Percentiles rank a stretch among this genome's conserved stretches.
Conservation (phyloP, 1,140 invertebrate genomes). For the Drosophila sechellia region DNA sequence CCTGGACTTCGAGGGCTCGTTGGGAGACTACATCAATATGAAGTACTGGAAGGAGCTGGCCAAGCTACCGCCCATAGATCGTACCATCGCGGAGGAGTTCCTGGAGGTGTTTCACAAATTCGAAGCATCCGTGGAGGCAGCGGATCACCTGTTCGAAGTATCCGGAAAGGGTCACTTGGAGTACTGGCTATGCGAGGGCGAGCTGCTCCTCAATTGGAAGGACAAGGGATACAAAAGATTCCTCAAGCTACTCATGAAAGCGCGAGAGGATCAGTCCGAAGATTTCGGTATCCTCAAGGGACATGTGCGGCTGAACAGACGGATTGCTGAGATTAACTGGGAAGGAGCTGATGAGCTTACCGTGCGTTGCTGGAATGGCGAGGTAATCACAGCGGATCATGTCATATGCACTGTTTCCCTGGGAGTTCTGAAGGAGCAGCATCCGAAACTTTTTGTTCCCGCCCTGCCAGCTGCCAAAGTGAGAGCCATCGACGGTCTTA, state of each 20-base stretch:
- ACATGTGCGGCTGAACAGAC: slow-evolving; percentile 85
- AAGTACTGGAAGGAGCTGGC: slow-evolving; percentile 75
- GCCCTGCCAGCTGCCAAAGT: slow-evolving; percentile 87
- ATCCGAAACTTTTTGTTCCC: slow-evolving; percentile 87
- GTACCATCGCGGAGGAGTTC: slow-evolving; percentile 83
- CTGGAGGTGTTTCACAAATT: slow-evolving; percentile 85
- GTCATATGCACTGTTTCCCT: slow-evolving; percentile 89
- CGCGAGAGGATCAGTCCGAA: slow-evolving; percentile 1
- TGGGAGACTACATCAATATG: slow-evolving; percentile 85
- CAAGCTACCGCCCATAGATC: slow-evolving; percentile 50
- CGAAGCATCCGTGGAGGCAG: slow-evolving; percentile 86
- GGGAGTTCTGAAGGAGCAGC: slow-evolving; percentile 88
- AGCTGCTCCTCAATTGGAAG: slow-evolving; percentile 87
- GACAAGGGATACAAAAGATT: slow-evolving; percentile 86
- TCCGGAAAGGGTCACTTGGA: slow-evolving; percentile 86
- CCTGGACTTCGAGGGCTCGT: slow-evolving; percentile 68
- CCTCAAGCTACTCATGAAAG: slow-evolving; percentile 86
- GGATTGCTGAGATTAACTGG: slow-evolving; percentile 85
- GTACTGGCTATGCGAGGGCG: slow-evolving; percentile 87
- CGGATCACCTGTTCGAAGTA: slow-evolving; percentile 87
- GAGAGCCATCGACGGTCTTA: slow-evolving; percentile 87
- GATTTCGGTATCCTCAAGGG: slow-evolving; percentile 65
- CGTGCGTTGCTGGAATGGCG: slow-evolving; percentile 87
- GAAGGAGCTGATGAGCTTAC: slow-evolving; percentile 36
- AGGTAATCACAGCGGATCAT: slow-evolving; percentile 87